A percentile compares a stretch with the other conserved stretches of the same genome.
Conservation (phyloP, 2,797 vertebrate species). For the Sebastes baramenuke region DNA sequence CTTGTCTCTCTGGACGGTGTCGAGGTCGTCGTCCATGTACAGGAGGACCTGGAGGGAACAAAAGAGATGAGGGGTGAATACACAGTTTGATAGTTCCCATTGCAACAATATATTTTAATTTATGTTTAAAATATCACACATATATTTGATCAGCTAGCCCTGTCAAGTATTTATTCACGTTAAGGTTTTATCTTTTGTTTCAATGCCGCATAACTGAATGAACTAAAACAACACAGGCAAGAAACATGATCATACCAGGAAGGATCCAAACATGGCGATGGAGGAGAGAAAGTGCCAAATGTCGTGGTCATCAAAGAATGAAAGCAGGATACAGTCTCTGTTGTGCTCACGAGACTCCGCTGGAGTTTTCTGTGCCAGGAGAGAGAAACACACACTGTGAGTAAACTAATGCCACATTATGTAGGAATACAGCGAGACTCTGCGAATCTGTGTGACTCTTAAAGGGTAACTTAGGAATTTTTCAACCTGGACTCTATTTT, state of each 20-base stretch:
- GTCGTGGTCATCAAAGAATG: slow-evolving; percentile 97
- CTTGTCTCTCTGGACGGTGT: slow-evolving; percentile 93
- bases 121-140: neutral
- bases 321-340: slow-evolving; percentile 93
- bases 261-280: slow-evolving; percentile 99
- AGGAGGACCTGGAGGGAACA: slow-evolving; percentile 87
- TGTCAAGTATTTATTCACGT: neutral
- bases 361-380: slow-evolving; percentile 89
- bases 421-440: neutral
- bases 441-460: neutral
- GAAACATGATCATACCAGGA: slow-evolving; percentile 84
- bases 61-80: neutral
- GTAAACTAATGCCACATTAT: neutral
- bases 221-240: neutral
- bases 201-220: neutral
- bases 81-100: neutral
- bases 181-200: neutral
- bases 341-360: slow-evolving; percentile 97
- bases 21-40: slow-evolving; percentile 96
- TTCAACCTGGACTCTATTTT: too few relatives aligned
- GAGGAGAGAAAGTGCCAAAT: slow-evolving; percentile 99
- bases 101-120: neutral
- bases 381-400: neutral
- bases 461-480: neutral
- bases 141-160: neutral